Evolutionary conservation across 92 coral and sea anemone genomes (phyloP).

Genomic region (Diadumene lineata): DNA sequence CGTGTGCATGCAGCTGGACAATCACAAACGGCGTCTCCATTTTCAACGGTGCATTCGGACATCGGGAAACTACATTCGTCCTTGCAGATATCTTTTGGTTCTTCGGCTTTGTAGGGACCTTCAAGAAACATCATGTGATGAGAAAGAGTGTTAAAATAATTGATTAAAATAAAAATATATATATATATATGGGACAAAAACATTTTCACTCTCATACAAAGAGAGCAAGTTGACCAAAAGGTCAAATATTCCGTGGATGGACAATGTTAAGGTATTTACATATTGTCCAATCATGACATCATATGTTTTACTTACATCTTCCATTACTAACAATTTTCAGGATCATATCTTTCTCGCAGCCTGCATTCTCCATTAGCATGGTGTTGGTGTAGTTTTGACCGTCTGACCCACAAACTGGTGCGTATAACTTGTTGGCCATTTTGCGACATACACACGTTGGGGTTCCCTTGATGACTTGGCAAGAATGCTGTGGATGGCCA

Average conservation of each 20-base stretch:
- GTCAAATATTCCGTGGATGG: constrained; percentile 67
- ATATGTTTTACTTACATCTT: constrained; percentile 19
- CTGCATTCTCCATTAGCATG: constrained; percentile 55
- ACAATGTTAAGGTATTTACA: constrained; percentile 64
- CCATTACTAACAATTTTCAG: constrained; percentile 37
- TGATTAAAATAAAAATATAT: too few relatives aligned
- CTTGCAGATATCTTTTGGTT: neutral
- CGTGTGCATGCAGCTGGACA: constrained; percentile 41
- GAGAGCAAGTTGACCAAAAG: constrained; percentile 38
- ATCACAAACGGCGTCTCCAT: neutral
- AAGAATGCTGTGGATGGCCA: constrained; percentile 39
- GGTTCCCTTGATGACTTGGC: constrained; percentile 13
- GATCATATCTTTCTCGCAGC: constrained; percentile 51
- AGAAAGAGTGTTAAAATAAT: too few relatives aligned
- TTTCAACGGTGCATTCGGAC: neutral
- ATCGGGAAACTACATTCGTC: neutral
- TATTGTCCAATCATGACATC: constrained; percentile 45
- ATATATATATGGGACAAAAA: too few relatives aligned
- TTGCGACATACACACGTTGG: constrained; percentile 55
- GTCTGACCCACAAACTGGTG: constrained; percentile 85
- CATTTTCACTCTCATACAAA: too few relatives aligned
- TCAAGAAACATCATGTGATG: too few relatives aligned
- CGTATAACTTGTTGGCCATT: constrained; percentile 29
- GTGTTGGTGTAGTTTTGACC: constrained; percentile 67
- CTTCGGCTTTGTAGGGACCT: too few relatives aligned